phyloP scores from a whole-genome alignment of 37 sponge, comb jelly and placozoan genomes.

The Hormiphora californensis region DNA sequence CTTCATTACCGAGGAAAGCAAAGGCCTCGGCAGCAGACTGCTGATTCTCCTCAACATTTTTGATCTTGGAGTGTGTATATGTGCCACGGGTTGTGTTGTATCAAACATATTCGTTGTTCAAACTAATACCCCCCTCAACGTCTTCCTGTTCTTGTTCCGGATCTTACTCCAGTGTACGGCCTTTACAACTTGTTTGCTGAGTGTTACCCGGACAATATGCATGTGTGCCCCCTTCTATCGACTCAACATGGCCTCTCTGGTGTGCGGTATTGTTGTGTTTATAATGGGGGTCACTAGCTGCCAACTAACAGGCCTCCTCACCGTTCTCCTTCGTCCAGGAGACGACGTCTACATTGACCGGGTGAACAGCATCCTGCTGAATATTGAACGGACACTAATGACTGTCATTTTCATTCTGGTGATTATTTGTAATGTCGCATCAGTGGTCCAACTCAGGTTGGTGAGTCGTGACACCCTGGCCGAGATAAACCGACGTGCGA shows the following conservation, averaged over 20 bases:
- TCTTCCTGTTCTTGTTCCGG: neutral
- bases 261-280: neutral
- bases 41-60: conserved; percentile 21
- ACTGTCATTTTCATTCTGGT: neutral
- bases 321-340: neutral
- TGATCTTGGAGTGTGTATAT: neutral
- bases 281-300: no score
- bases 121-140: neutral
- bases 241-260: neutral
- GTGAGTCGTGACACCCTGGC: neutral
- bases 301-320: no score
- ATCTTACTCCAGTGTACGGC: neutral
- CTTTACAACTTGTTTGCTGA: conserved; percentile 2
- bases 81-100: neutral
- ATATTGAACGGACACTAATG: neutral
- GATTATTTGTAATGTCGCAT: neutral
- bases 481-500: neutral
- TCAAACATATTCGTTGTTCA: neutral
- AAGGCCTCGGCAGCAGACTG: neutral
- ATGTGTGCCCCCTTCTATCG: neutral
- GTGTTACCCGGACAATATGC: neutral
- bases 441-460: neutral
- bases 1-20: neutral
- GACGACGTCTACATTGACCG: neutral
- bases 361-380: neutral